These are phyloP conservation scores for Hyalella azteca DNA, from an alignment of 2,888 invertebrate species.

Conservation along the genomic window DNA sequence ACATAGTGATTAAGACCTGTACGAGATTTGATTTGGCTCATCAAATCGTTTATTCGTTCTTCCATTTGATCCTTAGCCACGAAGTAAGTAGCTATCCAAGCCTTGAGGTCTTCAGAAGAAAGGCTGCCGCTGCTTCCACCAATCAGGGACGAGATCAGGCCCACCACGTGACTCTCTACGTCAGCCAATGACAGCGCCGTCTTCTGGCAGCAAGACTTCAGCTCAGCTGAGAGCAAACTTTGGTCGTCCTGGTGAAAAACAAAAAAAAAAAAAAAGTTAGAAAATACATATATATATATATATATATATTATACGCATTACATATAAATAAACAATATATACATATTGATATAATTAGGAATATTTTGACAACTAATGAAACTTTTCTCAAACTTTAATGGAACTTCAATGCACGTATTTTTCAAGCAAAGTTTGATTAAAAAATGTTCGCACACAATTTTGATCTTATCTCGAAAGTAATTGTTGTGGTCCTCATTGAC, in stretches of 20 bases:
- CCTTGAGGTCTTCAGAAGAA: constrained; percentile 39
- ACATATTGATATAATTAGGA: too few relatives aligned
- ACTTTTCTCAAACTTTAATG: too few relatives aligned
- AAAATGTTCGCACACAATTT: too few relatives aligned
- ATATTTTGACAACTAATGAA: too few relatives aligned
- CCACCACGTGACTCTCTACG: constrained; percentile 48
- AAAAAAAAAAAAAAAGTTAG: not conserved
- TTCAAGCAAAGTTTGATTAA: too few relatives aligned
- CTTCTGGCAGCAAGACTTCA: constrained; percentile 49
- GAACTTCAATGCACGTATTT: too few relatives aligned
- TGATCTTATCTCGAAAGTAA: too few relatives aligned
- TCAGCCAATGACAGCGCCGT: constrained; percentile 43
- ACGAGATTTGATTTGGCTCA: not conserved
- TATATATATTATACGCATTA: too few relatives aligned
- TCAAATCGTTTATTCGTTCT: constrained; percentile 13
- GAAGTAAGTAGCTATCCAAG: constrained; percentile 53
- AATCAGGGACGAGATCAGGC: constrained; percentile 46
- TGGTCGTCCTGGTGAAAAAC: constrained; percentile 46
- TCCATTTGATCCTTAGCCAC: constrained; percentile 55
- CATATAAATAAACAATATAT: too few relatives aligned
- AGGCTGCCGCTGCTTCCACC: constrained; percentile 33
- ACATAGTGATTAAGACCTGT: too few relatives aligned
- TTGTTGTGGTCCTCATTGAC: too few relatives aligned
- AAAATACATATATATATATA: not conserved
- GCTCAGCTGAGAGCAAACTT: constrained; percentile 38